A percentile compares a stretch with the other conserved stretches of the same genome.
Conservation (phyloP, 2,888 invertebrate genomes). For the Liopterus haemorrhoidalis region DNA sequence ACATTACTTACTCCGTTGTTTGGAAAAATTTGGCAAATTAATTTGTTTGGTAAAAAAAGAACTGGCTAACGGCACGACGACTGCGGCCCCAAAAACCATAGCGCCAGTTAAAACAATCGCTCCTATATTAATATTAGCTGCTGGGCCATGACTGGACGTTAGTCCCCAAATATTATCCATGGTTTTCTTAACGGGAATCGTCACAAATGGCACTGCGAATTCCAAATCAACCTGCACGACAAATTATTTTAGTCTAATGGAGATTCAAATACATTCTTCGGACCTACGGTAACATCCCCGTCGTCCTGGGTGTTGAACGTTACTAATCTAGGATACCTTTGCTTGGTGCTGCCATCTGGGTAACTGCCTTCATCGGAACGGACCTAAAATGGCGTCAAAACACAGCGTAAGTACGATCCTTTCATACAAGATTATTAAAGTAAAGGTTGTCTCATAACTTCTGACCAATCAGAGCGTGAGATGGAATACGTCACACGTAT, state of each 20-base stretch:
- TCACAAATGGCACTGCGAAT: slow-evolving; percentile 60
- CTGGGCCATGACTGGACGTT: slow-evolving; percentile 37
- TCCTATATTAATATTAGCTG: slow-evolving; percentile 58
- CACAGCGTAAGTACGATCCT: too few species aligned
- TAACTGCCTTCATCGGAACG: slow-evolving; percentile 33
- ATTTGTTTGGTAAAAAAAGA: slow-evolving; percentile 28
- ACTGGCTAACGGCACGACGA: slow-evolving; percentile 51
- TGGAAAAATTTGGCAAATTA: slow-evolving; percentile 2
- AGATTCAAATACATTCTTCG: background rate
- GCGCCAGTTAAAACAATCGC: slow-evolving; percentile 55
- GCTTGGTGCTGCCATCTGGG: slow-evolving; percentile 31
- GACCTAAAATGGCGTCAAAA: too few species aligned
- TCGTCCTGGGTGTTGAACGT: slow-evolving; percentile 53
- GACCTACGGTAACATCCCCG: slow-evolving; percentile 52
- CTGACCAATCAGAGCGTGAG: too few species aligned
- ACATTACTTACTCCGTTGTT: slow-evolving; percentile 20
- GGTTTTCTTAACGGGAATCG: slow-evolving; percentile 57
- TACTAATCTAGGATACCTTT: slow-evolving; percentile 50
- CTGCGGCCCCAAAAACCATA: slow-evolving; percentile 50
- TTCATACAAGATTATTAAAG: too few species aligned
- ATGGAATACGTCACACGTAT: too few species aligned
- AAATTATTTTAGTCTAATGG: slow-evolving; percentile 7
- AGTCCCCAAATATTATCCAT: slow-evolving; percentile 44
- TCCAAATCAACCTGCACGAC: slow-evolving; percentile 57
- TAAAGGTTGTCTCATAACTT: too few species aligned